phyloP scores from a whole-genome alignment of 1,140 invertebrate genomes.

The Chironomus striatipennis region DNA sequence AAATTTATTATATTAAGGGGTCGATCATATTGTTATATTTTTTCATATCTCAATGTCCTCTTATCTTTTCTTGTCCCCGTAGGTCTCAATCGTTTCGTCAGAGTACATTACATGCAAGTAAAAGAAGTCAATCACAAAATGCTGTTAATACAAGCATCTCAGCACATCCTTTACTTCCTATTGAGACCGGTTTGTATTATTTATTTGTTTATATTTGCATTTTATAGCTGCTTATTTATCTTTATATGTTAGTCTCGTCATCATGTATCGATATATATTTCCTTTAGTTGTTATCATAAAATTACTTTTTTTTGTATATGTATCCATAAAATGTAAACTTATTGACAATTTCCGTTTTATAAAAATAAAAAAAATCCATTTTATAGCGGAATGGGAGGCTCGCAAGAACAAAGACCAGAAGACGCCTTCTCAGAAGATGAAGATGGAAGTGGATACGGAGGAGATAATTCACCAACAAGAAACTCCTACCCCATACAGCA shows the following conservation, averaged over 20 bases:
- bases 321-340: neutral
- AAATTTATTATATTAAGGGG: neutral
- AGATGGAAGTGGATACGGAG: slow-evolving; percentile 41
- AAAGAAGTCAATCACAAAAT: slow-evolving; percentile 42
- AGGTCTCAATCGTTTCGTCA: slow-evolving; percentile 78
- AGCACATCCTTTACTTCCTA: slow-evolving; percentile 73
- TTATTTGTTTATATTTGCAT: slow-evolving; percentile 28
- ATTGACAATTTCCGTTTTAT: neutral
- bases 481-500: slow-evolving; percentile 41
- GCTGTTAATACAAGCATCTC: slow-evolving; percentile 64
- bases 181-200: slow-evolving; percentile 55
- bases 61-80: slow-evolving; percentile 62
- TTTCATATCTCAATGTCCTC: slow-evolving; percentile 35
- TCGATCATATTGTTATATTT: slow-evolving; percentile 13
- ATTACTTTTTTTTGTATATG: neutral
- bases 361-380: neutral
- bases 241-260: slow-evolving; percentile 27
- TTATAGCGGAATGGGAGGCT: slow-evolving; percentile 40
- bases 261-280: neutral
- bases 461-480: slow-evolving; percentile 40
- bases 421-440: slow-evolving; percentile 41
- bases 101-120: slow-evolving; percentile 48
- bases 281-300: too few species aligned
- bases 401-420: slow-evolving; percentile 40
- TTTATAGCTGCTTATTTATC: slow-evolving; percentile 27